A percentile compares a stretch with the other conserved stretches of the same genome.
phyloP scores from a whole-genome alignment of 2,888 invertebrate species.

The Beris morrisii region DNA sequence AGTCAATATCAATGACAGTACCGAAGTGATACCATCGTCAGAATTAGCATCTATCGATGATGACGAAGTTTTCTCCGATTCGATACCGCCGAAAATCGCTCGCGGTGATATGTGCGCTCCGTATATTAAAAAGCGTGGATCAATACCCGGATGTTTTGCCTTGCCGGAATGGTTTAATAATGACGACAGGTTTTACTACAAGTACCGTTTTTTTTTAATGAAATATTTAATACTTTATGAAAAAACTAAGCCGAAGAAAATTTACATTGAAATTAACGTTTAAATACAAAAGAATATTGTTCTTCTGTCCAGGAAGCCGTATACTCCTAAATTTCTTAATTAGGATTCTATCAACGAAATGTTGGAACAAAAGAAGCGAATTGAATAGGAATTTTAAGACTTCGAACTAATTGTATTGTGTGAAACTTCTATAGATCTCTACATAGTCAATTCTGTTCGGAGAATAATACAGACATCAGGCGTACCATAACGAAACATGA shows the following conservation, averaged over 20 bases:
- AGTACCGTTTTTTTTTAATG: conserved; percentile 43
- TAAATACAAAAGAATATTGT: too few species aligned
- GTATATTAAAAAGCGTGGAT: conserved; percentile 55
- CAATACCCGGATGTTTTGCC: conserved; percentile 46
- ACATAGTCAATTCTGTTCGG: too few species aligned
- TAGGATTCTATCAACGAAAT: too few species aligned
- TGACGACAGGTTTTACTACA: conserved; percentile 53
- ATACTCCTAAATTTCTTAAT: too few species aligned
- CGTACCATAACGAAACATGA: too few species aligned
- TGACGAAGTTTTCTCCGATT: conserved; percentile 66
- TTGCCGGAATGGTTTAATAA: conserved; percentile 58
- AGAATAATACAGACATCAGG: too few species aligned
- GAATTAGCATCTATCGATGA: conserved; percentile 54
- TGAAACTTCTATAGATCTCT: too few species aligned
- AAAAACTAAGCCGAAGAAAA: conserved; percentile 18
- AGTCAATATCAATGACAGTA: conserved; percentile 54
- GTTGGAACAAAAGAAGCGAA: too few species aligned
- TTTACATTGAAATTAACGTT: too few species aligned
- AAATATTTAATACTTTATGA: conserved; percentile 21
- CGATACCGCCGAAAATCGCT: conserved; percentile 55
- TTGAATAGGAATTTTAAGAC: too few species aligned
- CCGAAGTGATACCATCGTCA: conserved; percentile 53
- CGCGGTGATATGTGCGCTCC: conserved; percentile 59
- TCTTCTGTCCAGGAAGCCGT: too few species aligned
- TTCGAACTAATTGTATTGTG: too few species aligned